Evolutionary conservation across 2,888 invertebrate genomes (phyloP).

Genomic region (Drosophila sordidula): DNA sequence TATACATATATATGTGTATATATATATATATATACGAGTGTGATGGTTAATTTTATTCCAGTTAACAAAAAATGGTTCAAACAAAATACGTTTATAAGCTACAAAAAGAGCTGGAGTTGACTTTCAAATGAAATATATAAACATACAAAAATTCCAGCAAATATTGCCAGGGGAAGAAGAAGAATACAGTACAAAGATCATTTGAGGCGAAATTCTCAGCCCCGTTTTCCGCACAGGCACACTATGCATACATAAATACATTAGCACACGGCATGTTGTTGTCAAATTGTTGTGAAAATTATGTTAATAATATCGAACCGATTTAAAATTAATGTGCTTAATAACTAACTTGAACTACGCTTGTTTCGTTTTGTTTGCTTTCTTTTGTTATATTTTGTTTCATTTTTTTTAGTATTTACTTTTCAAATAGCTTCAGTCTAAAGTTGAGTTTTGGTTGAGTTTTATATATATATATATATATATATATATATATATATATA

Average conservation of each 20-base stretch:
- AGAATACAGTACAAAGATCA: conserved; percentile 24
- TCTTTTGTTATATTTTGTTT: conserved; percentile 21
- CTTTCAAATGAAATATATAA: conserved; percentile 35
- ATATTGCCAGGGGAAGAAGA: conserved; percentile 32
- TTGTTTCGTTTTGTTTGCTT: conserved; percentile 38
- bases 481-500: no score
- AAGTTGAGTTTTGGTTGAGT: conserved; percentile 71
- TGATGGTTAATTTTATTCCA: conserved; percentile 35
- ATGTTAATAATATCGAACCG: conserved; percentile 40
- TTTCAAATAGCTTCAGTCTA: conserved; percentile 69
- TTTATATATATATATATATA: conserved; percentile 12
- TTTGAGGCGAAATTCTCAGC: conserved; percentile 4
- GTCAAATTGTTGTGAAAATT: conserved; percentile 9
- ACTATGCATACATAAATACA: conserved; percentile 2
- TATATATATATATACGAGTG: conserved; percentile 28
- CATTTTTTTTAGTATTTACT: conserved; percentile 7
- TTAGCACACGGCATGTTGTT: conserved; percentile 8
- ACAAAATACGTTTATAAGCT: conserved; percentile 37
- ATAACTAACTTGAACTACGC: conserved; percentile 55
- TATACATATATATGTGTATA: conserved; percentile 44
- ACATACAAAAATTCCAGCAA: conserved; percentile 49
- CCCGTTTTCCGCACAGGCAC: conserved; percentile 8
- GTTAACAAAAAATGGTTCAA: conserved; percentile 36
- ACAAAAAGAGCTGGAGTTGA: conserved; percentile 23
- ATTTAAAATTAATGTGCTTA: conserved; percentile 32